These are phyloP conservation scores for Gymnorhina tibicen DNA, from an alignment of 2,113 vertebrate genomes.

Conservation along the genomic window DNA sequence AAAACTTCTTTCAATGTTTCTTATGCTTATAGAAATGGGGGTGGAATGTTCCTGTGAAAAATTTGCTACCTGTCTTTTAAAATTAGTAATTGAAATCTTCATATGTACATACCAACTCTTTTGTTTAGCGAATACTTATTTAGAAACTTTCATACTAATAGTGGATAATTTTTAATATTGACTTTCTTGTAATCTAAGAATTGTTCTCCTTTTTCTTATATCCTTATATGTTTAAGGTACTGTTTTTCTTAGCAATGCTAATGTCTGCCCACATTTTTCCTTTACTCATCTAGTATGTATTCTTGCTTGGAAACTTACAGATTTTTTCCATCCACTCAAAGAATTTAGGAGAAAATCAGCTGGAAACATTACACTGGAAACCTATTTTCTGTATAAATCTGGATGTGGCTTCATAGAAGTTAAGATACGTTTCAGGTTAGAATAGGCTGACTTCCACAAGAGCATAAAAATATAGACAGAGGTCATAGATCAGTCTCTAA, in stretches of 20 bases:
- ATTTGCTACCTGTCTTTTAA: background rate
- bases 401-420: background rate
- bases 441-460: background rate
- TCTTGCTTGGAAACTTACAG: background rate
- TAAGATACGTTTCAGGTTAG: background rate
- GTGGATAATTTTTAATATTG: background rate
- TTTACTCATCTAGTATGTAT: background rate
- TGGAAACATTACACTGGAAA: background rate
- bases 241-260: background rate
- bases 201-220: background rate
- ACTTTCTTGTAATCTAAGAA: background rate
- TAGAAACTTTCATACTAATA: background rate
- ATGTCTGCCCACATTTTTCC: background rate
- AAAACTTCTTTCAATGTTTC: background rate
- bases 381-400: background rate
- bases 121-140: background rate
- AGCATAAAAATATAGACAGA: background rate
- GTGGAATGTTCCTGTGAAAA: background rate
- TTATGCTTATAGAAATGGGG: background rate
- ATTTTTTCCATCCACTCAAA: background rate
- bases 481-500: background rate
- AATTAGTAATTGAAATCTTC: background rate
- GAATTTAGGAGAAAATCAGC: background rate
- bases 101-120: rapidly evolving
- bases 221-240: background rate